A percentile compares a stretch with the other conserved stretches of the same genome.
Evolutionary conservation across 2,797 vertebrate genomes (phyloP).

Genomic region (Apodemus agrarius): DNA sequence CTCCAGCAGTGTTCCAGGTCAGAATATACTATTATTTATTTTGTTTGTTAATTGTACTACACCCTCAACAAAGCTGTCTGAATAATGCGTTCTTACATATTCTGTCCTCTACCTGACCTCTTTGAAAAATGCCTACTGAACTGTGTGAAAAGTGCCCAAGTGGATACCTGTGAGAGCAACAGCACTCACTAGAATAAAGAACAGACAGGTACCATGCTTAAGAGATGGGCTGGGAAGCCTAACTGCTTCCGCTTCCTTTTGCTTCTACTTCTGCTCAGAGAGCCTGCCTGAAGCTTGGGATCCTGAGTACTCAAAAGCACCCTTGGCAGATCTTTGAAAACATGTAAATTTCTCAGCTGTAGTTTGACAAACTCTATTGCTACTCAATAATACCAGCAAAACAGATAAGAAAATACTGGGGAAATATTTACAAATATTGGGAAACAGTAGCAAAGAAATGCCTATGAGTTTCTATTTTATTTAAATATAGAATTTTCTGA

Average conservation of each 20-base stretch:
- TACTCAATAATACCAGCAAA: background rate
- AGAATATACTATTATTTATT: slow-evolving; percentile 32
- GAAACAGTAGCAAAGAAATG: slow-evolving; percentile 44
- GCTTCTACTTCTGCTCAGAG: background rate
- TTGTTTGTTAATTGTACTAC: background rate
- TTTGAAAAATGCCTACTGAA: background rate
- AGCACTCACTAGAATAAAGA: background rate
- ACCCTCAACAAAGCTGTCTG: background rate
- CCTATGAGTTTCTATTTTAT: background rate
- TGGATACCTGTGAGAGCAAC: background rate
- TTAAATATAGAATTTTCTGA: slow-evolving; percentile 17
- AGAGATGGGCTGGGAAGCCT: background rate
- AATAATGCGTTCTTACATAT: background rate
- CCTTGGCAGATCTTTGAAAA: background rate
- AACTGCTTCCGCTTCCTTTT: background rate
- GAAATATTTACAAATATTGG: background rate
- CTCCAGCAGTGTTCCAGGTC: background rate
- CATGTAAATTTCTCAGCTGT: background rate
- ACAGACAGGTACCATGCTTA: background rate
- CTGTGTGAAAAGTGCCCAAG: background rate
- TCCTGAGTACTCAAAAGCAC: background rate
- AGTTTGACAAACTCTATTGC: background rate
- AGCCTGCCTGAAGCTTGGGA: background rate
- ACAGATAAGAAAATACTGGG: background rate
- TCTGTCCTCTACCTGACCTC: background rate